phyloP scores from a whole-genome alignment of 1,140 invertebrate genomes.

The Lepidurus couesii region DNA sequence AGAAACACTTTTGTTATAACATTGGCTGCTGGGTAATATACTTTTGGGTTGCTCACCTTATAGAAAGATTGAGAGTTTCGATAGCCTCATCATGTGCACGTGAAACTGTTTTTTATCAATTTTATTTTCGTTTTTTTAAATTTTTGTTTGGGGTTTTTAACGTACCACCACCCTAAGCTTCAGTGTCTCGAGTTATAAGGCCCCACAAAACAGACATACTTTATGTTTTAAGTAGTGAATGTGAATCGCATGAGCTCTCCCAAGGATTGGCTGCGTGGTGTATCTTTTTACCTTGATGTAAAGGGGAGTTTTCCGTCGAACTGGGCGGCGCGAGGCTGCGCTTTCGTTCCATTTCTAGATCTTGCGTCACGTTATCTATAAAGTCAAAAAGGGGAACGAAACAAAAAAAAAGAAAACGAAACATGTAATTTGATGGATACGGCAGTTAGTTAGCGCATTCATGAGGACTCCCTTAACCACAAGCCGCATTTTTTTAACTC shows the following conservation, averaged over 20 bases:
- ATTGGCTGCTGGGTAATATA: background rate
- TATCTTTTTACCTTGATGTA: constrained; percentile 55
- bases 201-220: constrained; percentile 32
- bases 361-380: constrained; percentile 74
- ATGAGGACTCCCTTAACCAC: background rate
- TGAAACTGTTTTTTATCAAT: background rate
- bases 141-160: too few relatives aligned
- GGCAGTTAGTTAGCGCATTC: background rate
- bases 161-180: background rate
- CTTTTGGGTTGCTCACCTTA: background rate
- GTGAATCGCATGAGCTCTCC: background rate
- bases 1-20: background rate
- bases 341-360: constrained; percentile 77
- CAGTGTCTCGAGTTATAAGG: background rate
- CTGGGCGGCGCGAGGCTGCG: constrained; percentile 52
- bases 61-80: background rate
- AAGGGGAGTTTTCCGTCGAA: constrained; percentile 76
- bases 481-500: constrained; percentile 11
- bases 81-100: constrained; percentile 12
- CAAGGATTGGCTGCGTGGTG: background rate
- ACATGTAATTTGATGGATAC: constrained; percentile 29
- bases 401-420: constrained; percentile 40
- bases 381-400: constrained; percentile 42
- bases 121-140: too few relatives aligned
- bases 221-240: background rate